Evolutionary conservation across 2,888 invertebrate species (phyloP), one percentile per base, ranked within the genome.

Genomic region (Heteropelma amictum): DNA sequence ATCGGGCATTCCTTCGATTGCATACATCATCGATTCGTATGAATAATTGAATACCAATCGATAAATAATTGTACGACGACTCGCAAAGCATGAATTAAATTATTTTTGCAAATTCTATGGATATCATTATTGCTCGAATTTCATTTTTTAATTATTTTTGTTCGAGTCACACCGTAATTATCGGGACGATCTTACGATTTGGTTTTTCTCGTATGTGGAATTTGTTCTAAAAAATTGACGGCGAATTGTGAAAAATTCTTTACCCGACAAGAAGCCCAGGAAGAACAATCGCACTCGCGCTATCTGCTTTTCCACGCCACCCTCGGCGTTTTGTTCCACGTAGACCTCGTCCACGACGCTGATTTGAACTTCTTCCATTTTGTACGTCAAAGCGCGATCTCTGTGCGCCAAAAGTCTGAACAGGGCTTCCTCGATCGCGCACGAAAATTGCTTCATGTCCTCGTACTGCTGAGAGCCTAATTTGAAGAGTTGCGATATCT

Each of bases 201-300:
- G n/a, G n/a, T n/a, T n/a, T n/a, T n/a, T n/a, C n/a, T n/a, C n/a
- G 3, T 8, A 19, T 26, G 7, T 26, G 17, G n/a, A 5, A 54
- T 23, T 21, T 10, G n/a, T 23, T 28, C 28, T n/a, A 47, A 45
- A 12, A 7, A 14, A n/a, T n/a, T n/a, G n/a, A n/a, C n/a, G n/a
- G n/a, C n/a, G n/a, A n/a, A n/a, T n/a, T n/a, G n/a, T n/a, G n/a
- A n/a, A n/a, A n/a, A n/a, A n/a, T n/a, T n/a, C n/a, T n/a, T n/a
- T 86, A 93, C 96, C 97, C 81, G 98, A 96, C 12, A 99, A 92
- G 89, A 99, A 99, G 23, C 98, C 98, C 68, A 99, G 91, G 90
- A 98, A 98, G 91, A 99, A 99, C 7, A 99, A 90, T 10, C 99
- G 91, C 17, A 99, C 98, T 53, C 99, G 92, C 0, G 98, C 98